Conservation (phyloP, 2,797 vertebrate species). For the Tragelaphus eurycerus region DNA sequence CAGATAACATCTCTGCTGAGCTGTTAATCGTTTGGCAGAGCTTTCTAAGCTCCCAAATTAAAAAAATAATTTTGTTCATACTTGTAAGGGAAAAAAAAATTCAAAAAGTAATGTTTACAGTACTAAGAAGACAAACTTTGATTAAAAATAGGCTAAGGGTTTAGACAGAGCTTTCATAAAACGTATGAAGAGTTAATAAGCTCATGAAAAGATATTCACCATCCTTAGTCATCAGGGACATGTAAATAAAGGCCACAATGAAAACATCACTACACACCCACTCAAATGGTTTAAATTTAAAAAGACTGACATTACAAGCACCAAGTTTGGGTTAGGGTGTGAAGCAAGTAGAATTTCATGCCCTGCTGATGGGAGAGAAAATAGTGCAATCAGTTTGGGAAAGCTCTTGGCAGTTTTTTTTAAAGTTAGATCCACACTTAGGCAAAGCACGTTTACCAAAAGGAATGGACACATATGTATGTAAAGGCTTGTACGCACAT, state of each 20-base stretch:
- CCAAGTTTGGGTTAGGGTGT: neutral
- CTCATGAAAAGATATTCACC: neutral
- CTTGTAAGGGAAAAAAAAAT: neutral
- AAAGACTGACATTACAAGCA: neutral
- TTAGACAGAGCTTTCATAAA: slow-evolving; percentile 11
- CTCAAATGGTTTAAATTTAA: neutral
- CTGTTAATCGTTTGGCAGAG: neutral
- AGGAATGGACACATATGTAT: neutral
- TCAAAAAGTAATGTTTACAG: neutral
- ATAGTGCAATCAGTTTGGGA: neutral
- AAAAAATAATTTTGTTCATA: slow-evolving; percentile 30
- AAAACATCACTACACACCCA: neutral
- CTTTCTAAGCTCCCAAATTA: slow-evolving; percentile 12
- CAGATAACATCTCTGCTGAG: neutral
- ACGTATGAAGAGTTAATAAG: neutral
- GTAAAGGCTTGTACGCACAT: neutral
- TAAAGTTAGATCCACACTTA: neutral
- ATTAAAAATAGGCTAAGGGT: slow-evolving; percentile 28
- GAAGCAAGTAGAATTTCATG: neutral
- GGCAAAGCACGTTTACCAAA: neutral
- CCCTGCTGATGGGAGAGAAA: neutral
- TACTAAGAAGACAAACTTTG: neutral
- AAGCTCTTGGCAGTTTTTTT: neutral
- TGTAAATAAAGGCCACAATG: neutral
- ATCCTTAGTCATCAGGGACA: neutral